These are phyloP conservation scores for Sinosuthora webbiana DNA, from an alignment of 2,113 vertebrate genomes.

Conservation along the genomic window DNA sequence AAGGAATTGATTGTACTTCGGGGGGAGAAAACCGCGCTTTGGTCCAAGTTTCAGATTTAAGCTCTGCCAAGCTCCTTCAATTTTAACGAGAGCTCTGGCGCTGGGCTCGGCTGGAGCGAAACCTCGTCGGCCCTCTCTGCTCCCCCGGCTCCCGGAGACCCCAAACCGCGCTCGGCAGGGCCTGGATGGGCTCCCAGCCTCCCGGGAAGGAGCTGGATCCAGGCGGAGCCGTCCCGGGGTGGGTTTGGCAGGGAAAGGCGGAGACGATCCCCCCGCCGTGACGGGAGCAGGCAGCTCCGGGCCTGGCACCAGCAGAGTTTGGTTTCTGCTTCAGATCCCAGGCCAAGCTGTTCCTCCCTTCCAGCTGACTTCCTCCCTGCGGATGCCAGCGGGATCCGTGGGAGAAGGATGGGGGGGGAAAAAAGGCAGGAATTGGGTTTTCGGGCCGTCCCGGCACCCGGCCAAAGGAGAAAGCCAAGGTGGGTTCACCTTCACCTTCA, in stretches of 20 bases:
- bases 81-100: not conserved
- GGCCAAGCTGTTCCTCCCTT: not conserved
- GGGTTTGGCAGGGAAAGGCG: not conserved
- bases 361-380: not conserved
- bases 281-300: not conserved
- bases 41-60: not conserved
- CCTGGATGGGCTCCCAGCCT: not conserved
- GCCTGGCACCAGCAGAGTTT: not conserved
- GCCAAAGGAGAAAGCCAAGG: not conserved
- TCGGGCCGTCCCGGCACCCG: accelerated
- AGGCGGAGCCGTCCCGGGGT: not conserved
- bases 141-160: not conserved
- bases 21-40: not conserved
- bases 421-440: not conserved
- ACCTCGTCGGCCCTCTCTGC: not conserved
- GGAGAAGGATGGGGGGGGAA: not conserved
- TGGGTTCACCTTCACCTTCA: not conserved
- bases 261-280: accelerated
- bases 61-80: not conserved
- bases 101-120: not conserved
- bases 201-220: not conserved
- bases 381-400: accelerated
- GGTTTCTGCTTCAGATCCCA: not conserved
- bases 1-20: not conserved
- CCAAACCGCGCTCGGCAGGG: not conserved